Conservation (phyloP, 2,113 vertebrate species). For the Piaya cayana region DNA sequence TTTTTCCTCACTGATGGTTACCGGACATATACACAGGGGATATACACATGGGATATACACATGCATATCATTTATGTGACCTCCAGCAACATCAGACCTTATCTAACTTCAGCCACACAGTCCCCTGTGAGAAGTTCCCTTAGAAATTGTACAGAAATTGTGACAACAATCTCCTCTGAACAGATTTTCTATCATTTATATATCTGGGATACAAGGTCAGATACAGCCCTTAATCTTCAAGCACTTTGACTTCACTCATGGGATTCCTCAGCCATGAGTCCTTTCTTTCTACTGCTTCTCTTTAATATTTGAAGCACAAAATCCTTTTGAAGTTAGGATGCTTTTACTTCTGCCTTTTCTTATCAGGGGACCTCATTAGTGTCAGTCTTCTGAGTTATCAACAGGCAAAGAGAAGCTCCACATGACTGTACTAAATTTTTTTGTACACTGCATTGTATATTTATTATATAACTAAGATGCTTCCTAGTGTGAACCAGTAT, state of each 20-base stretch:
- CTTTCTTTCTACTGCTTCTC: neutral
- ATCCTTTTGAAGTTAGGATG: slow-evolving; percentile 9
- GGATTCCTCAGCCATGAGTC: neutral
- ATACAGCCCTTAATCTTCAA: neutral
- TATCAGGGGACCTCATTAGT: slow-evolving; percentile 44
- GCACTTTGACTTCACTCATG: neutral
- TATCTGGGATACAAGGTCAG: neutral
- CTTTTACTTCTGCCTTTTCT: slow-evolving; percentile 10
- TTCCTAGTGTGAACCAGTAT: neutral
- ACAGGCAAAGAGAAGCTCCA: neutral
- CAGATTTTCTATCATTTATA: neutral
- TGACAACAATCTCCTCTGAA: slow-evolving; percentile 11
- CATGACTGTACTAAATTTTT: neutral
- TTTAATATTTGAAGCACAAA: neutral
- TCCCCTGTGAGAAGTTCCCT: neutral
- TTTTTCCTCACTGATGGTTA: neutral
- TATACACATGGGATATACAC: neutral
- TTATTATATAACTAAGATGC: neutral
- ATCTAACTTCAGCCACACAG: neutral
- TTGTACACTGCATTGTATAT: neutral
- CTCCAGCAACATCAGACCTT: neutral
- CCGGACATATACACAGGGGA: neutral
- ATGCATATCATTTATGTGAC: neutral
- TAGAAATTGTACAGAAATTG: neutral
- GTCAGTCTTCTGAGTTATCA: slow-evolving; percentile 20